Evolutionary conservation across 1,140 invertebrate genomes (phyloP).

Genomic region (Chelonus insularis): DNA sequence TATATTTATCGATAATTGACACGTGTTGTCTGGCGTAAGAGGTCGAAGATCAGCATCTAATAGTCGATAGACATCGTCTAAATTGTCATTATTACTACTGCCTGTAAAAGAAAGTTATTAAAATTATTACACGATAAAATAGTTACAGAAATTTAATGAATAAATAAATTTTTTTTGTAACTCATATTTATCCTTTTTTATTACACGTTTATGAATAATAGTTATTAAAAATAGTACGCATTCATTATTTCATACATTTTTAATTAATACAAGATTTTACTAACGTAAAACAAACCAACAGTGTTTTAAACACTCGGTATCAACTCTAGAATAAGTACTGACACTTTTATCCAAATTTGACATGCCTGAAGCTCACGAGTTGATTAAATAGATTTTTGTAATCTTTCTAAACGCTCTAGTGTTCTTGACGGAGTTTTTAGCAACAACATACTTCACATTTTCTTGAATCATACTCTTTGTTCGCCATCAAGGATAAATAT

Average conservation of each 20-base stretch:
- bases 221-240: no score
- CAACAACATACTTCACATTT: not conserved
- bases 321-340: slow-evolving; percentile 36
- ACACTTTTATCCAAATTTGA: slow-evolving; percentile 18
- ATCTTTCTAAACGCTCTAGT: not conserved
- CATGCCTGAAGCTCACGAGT: not conserved
- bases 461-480: not conserved
- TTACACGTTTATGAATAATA: no score
- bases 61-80: slow-evolving; percentile 74
- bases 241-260: no score
- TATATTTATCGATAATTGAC: slow-evolving; percentile 76
- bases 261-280: slow-evolving; percentile 30
- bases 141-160: no score
- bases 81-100: slow-evolving; percentile 57
- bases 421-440: not conserved
- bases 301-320: slow-evolving; percentile 43
- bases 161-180: not conserved
- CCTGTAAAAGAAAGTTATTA: no score
- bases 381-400: not conserved
- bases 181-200: no score
- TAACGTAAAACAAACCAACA: slow-evolving; percentile 49
- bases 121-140: no score
- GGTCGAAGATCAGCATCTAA: slow-evolving; percentile 80
- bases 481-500: not conserved
- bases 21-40: slow-evolving; percentile 75